phyloP scores from a whole-genome alignment of 64 coral and sea anemone species.

The Porites australiensis region DNA sequence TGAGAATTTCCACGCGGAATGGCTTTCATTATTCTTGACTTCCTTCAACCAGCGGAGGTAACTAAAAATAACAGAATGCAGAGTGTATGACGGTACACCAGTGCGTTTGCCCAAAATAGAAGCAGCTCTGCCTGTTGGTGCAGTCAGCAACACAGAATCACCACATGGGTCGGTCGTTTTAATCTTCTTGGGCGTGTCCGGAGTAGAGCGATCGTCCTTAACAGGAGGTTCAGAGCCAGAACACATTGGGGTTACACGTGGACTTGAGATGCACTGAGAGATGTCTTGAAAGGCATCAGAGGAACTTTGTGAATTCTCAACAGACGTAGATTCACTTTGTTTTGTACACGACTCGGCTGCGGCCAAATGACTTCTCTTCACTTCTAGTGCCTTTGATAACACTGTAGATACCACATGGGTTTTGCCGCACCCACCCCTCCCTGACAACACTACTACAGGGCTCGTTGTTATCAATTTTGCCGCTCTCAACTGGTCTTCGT shows the following conservation, averaged over 20 bases:
- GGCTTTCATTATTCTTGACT: neutral
- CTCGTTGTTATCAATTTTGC: conserved; percentile 41
- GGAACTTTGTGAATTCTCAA: neutral
- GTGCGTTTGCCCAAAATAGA: conserved; percentile 71
- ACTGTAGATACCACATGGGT: conserved; percentile 66
- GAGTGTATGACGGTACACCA: conserved; percentile 33
- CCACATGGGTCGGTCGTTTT: conserved; percentile 1
- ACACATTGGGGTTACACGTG: neutral
- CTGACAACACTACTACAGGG: conserved; percentile 67
- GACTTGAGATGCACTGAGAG: neutral
- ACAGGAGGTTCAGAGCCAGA: neutral
- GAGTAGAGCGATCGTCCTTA: neutral
- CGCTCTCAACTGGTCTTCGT: conserved; percentile 62
- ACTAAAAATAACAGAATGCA: conserved; percentile 74
- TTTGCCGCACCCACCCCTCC: conserved; percentile 75
- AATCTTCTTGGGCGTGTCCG: neutral
- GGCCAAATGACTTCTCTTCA: neutral
- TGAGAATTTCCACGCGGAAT: conserved; percentile 51
- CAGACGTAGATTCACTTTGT: neutral
- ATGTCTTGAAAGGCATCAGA: neutral
- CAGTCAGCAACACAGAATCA: conserved; percentile 60
- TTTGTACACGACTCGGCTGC: neutral
- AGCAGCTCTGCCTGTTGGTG: conserved; percentile 78
- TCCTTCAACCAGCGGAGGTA: conserved; percentile 16
- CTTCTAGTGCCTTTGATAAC: conserved; percentile 7